Evolutionary conservation across 2,113 vertebrate species (phyloP).

Genomic region (Urocitellus parryii): DNA sequence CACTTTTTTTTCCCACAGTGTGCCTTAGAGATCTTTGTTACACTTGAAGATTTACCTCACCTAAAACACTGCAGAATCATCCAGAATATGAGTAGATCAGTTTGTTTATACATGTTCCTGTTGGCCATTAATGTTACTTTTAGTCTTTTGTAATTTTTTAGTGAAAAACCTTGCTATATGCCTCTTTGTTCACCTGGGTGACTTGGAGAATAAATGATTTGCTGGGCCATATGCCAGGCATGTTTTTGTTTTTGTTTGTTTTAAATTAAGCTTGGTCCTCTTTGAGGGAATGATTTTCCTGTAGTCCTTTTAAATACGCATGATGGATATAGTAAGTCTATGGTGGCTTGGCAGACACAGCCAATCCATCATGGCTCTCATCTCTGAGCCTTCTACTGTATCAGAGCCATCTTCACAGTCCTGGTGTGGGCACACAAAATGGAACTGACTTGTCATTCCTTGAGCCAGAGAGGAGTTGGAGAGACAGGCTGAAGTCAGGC

Average conservation of each 20-base stretch:
- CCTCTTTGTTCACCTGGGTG: neutral
- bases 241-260: neutral
- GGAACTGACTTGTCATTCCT: neutral
- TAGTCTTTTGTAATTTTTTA: neutral
- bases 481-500: neutral
- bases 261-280: neutral
- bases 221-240: neutral
- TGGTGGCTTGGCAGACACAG: neutral
- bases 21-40: neutral
- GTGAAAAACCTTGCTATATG: neutral
- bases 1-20: neutral
- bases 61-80: neutral
- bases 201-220: neutral
- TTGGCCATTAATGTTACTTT: neutral
- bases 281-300: slow-evolving; percentile 39
- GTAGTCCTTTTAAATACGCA: neutral
- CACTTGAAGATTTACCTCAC: neutral
- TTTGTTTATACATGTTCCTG: neutral
- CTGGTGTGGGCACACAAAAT: neutral
- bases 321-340: neutral
- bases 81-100: neutral
- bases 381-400: neutral
- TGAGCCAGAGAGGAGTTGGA: neutral
- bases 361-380: neutral
- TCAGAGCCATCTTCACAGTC: neutral